These are phyloP conservation scores for Yponomeuta cagnagella DNA, from an alignment of 2,888 invertebrate species.

Conservation along the genomic window DNA sequence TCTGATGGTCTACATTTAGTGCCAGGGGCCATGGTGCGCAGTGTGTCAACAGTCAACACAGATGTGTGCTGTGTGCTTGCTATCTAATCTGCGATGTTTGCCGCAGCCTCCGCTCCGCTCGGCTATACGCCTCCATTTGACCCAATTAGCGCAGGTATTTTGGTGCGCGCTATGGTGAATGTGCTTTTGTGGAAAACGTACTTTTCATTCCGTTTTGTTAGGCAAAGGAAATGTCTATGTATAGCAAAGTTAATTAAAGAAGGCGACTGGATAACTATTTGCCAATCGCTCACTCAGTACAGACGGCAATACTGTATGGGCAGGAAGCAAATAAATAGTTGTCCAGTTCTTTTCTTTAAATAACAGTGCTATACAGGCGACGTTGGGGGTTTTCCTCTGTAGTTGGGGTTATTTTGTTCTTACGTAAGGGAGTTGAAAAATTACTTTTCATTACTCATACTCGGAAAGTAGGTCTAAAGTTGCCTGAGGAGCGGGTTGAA, in stretches of 20 bases:
- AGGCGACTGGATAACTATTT: background rate
- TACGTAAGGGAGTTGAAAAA: no score
- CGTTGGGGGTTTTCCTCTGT: no score
- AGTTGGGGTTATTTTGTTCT: no score
- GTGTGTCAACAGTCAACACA: constrained; percentile 9
- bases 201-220: background rate
- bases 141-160: constrained; percentile 8
- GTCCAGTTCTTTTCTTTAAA: background rate
- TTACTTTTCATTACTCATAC: no score
- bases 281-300: background rate
- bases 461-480: no score
- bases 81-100: constrained; percentile 61
- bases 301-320: no score
- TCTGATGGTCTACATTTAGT: background rate
- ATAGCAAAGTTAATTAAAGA: background rate
- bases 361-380: no score
- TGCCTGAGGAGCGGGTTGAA: no score
- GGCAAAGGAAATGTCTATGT: background rate
- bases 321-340: background rate
- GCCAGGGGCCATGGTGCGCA: background rate
- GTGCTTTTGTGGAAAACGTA: constrained; percentile 1
- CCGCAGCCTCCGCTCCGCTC: constrained; percentile 59
- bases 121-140: constrained; percentile 8
- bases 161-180: background rate
- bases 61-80: constrained; percentile 29